These are phyloP conservation scores for Temnothorax longispinosus DNA, from an alignment of 1,140 invertebrate genomes.

Conservation along the genomic window DNA sequence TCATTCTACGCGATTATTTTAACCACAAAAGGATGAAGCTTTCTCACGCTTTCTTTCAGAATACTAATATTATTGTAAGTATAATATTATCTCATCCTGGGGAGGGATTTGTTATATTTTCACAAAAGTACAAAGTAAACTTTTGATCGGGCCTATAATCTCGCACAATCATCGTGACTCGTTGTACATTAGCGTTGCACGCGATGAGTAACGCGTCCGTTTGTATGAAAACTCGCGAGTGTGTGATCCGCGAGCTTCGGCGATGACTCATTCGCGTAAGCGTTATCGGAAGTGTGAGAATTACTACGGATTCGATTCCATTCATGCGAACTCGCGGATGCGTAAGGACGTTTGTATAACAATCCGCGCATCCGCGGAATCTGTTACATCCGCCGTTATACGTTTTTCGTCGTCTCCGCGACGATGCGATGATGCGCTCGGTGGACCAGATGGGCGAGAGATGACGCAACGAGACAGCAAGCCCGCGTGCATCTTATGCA, in stretches of 20 bases:
- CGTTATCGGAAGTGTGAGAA: conserved; percentile 29
- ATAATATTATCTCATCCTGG: not conserved
- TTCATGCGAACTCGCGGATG: conserved; percentile 25
- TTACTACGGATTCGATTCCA: conserved; percentile 52
- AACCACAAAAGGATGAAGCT: not conserved
- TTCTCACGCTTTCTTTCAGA: not conserved
- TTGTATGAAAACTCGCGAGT: conserved; percentile 17
- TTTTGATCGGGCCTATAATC: not conserved
- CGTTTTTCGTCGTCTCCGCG: not conserved
- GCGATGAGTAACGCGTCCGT: conserved; percentile 1
- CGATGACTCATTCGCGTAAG: conserved; percentile 29
- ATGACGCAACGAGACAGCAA: conserved; percentile 23
- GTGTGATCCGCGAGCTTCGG: not conserved
- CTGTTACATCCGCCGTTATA: conserved; percentile 1
- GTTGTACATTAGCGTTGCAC: not conserved
- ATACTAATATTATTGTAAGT: not conserved
- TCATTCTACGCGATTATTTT: not conserved
- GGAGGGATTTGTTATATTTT: not conserved
- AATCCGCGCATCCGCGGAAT: conserved; percentile 11
- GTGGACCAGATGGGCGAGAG: conserved; percentile 20
- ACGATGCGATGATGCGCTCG: too few species aligned
- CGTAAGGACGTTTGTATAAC: not conserved
- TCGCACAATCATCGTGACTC: conserved; percentile 3
- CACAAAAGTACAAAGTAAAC: not conserved
- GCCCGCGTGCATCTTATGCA: conserved; percentile 25